A percentile compares a stretch with the other conserved stretches of the same genome.
These are phyloP conservation scores for Metacarcinus magister DNA, from an alignment of 2,888 invertebrate species.

Conservation along the genomic window DNA sequence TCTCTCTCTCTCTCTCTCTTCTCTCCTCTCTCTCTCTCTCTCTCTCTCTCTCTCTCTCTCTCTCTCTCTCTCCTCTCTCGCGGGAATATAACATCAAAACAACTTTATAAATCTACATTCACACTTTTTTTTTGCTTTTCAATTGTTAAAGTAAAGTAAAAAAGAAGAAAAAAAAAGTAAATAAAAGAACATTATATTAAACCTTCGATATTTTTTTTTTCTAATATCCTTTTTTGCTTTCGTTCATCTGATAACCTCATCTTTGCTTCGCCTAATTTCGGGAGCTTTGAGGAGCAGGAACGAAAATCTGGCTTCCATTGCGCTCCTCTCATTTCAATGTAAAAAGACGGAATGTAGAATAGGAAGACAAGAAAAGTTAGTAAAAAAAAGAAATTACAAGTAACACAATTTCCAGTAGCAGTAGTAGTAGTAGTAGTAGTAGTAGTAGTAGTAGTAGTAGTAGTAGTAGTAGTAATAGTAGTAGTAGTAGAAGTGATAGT, in stretches of 20 bases:
- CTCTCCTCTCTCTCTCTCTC: not conserved
- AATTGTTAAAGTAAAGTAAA: not conserved
- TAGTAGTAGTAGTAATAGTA: not conserved
- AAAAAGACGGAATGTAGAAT: not conserved
- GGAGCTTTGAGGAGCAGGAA: not conserved
- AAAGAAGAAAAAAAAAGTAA: not conserved
- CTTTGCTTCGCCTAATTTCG: not conserved
- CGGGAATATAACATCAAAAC: not conserved
- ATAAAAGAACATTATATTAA: not conserved
- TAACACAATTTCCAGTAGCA: not conserved
- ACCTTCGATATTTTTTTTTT: not conserved
- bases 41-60: not conserved
- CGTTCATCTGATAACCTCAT: not conserved
- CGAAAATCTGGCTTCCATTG: slow-evolving; percentile 26
- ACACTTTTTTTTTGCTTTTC: not conserved
- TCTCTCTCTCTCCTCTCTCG: not conserved
- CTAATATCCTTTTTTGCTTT: not conserved
- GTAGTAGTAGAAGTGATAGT: not conserved
- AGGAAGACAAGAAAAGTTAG: not conserved
- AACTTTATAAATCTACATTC: not conserved
- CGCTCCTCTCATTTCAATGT: slow-evolving; percentile 26
- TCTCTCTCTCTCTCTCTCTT: not conserved
- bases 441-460: not conserved
- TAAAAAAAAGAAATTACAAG: not conserved
- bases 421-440: not conserved